Evolutionary conservation across 2,888 invertebrate species (phyloP), one percentile per base, ranked within the genome.

Genomic region (Cosmopolites sordidus): DNA sequence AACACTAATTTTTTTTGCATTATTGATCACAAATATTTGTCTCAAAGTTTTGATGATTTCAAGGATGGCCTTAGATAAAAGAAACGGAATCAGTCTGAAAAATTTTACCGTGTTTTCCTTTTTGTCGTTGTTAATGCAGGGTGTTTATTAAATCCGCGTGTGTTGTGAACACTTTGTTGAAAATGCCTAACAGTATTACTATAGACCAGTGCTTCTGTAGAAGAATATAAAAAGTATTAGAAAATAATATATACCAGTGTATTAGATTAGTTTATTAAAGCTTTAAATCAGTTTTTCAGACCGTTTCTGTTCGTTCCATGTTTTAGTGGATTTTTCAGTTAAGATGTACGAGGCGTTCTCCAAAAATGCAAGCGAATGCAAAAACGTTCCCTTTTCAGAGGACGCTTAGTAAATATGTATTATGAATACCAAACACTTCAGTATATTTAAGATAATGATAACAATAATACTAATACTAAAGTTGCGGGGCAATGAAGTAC

Each of bases 381-480:
- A 5, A 3, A 9, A n/a, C 11, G 3, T 33, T n/a, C 33, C 11
- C 11, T 30, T 47, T 52, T 40, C 17, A 43, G 33, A 53, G 43
- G 38, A 16, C 15, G 16, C 2, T 16, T 15, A 14, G 43, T 48
- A 44, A 16, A 12, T 27, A 43, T 33, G 33, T 38, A 30, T 68
- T 66, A 67, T 66, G 62, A 61, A 66, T 70, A 70, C 69, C 69
- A 71, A 71, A 71, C 68, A 70, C 51, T 43, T 48, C 22, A 43
- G 27, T 51, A 53, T 18, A 40, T 40, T 40, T 22, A 12, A 43
- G 9, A 27, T 42, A 42, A 2, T 27, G 15, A 22, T 39, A 47
- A 39, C 47, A 47, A 16, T 16, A 22, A 8, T 12, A 33, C 33
- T 33, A 22, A 47, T 39, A 22, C 12, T 39, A 27, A 4, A 27